A percentile compares a stretch with the other conserved stretches of the same genome.
These are phyloP conservation scores for Smutsia gigantea DNA, from an alignment of 2,797 vertebrate genomes.

Conservation along the genomic window DNA sequence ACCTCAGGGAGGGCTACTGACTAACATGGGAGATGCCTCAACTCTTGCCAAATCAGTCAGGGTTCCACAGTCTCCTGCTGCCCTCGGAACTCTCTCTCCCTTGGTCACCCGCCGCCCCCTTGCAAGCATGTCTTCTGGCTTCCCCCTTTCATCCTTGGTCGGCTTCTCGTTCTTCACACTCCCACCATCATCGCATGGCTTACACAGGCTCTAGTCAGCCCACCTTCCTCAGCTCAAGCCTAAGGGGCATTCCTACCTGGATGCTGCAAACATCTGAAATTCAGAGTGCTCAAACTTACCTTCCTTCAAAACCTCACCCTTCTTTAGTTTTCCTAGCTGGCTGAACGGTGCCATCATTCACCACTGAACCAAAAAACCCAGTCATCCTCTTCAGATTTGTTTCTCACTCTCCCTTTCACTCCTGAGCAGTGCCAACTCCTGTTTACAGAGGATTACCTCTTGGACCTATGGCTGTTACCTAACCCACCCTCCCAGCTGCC, in stretches of 20 bases:
- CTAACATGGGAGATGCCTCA: neutral
- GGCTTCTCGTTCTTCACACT: neutral
- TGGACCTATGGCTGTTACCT: neutral
- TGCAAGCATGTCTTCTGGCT: neutral
- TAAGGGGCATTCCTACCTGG: neutral
- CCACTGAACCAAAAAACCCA: neutral
- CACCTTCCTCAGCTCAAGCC: neutral
- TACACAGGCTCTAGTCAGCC: neutral
- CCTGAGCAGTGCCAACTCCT: neutral
- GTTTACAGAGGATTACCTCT: neutral
- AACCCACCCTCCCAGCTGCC: neutral
- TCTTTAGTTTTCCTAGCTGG: neutral
- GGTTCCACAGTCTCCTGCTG: neutral
- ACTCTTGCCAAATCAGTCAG: neutral
- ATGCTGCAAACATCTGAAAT: neutral
- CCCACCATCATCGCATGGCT: neutral
- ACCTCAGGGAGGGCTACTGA: neutral
- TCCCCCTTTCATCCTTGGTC: neutral
- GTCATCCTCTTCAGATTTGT: neutral
- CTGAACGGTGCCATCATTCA: neutral
- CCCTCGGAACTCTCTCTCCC: neutral
- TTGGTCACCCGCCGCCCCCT: neutral
- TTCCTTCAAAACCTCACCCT: neutral
- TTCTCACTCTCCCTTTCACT: neutral
- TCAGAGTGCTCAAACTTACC: neutral